Base-by-base conservation (phyloP, 2,888 invertebrate species). In the Apotomis turbidana region DNA sequence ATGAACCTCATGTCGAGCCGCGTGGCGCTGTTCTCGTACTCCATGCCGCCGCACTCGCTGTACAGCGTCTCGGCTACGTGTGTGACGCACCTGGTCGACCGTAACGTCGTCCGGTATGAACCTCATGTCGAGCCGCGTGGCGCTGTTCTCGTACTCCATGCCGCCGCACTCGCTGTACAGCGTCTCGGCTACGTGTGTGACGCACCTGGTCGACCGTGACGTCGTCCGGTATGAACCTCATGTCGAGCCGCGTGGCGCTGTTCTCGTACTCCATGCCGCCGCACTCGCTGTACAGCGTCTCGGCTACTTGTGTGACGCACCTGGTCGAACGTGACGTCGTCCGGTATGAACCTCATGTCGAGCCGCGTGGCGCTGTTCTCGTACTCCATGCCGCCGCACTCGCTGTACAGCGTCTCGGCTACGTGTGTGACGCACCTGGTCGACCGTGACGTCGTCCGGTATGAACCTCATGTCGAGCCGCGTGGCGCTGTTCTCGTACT, bases 1-100 rank as follows among this genome's bases (percentile, higher is more conserved):
- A 98, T 95, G 84, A 97, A 98, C 79, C 97, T 92, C 41, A 99
- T 90, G 89, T 98, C 98, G 5, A 98, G 87, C 85, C 95, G 95
- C 3, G 96, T 96, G 0, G 97, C 96, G 77, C 97, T 97, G 54
- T 96, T 97, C 90, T 98, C 98, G 87, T 97, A 98, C 86, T 98
- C 98, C 80, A 96, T 94, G 9, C 97, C 97, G 90, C 98, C 97
- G 41, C 41, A 41, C 41, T 41, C 41, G 41, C 41, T 41, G 41
- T 41, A 41, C 5, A 3, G 41, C 41, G 41, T 41, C 4, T 41
- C 41, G 41, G 41, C 41, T 41, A 41, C 41, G 41, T 6, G 41
- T 41, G 41, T 85, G 98, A 98, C 83, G 98, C 96, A 9, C 95
- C 41, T 41, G 41, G 41, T 41, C 41, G 41, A 41, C 3, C 41